phyloP scores from a whole-genome alignment of 2,113 vertebrate species.

The Sula dactylatra region DNA sequence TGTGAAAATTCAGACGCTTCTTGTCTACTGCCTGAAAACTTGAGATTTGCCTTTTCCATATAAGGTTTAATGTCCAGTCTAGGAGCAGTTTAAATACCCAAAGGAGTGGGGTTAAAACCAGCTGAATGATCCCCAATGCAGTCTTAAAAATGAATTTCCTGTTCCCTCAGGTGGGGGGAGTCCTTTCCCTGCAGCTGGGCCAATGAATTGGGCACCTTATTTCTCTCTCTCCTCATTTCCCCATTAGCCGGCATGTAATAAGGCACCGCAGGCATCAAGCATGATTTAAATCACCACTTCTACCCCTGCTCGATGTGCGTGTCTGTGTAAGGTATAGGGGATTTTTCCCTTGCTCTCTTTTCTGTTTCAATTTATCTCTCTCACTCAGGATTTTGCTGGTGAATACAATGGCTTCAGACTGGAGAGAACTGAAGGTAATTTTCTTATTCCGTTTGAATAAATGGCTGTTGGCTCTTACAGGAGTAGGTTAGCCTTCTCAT shows the following conservation, averaged over 20 bases:
- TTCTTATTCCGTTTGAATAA: constrained; percentile 15
- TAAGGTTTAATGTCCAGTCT: neutral
- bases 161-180: neutral
- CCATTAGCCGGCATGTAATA: neutral
- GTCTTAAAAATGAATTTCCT: constrained; percentile 42
- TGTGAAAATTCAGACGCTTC: constrained; percentile 11
- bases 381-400: neutral
- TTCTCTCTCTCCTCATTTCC: neutral
- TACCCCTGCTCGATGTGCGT: neutral
- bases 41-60: neutral
- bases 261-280: neutral
- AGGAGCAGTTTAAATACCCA: constrained; percentile 7
- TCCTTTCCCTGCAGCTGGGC: constrained; percentile 14
- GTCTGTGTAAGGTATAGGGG: neutral
- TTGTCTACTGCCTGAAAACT: neutral
- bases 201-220: constrained; percentile 3
- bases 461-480: constrained; percentile 3
- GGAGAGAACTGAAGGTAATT: neutral
- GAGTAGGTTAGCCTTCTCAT: constrained; percentile 21
- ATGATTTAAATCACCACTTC: constrained; percentile 1
- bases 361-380: constrained; percentile 19
- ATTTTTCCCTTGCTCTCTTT: neutral
- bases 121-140: neutral
- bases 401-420: neutral
- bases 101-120: neutral